Conservation (phyloP, 1,140 invertebrate genomes). For the Theocolax elegans region DNA sequence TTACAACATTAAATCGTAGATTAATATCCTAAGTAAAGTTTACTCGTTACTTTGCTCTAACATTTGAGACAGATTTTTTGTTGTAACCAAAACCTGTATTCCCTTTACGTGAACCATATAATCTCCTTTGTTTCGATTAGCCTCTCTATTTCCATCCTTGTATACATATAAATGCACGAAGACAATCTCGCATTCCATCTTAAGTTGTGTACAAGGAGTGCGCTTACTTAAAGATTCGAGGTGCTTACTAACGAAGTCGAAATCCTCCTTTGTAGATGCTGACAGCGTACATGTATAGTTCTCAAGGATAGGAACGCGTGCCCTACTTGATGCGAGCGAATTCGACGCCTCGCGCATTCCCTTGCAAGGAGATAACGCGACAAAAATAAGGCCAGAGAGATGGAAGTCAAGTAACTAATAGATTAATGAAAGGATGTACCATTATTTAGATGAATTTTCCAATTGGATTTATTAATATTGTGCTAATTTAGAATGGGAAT, state of each 20-base stretch:
- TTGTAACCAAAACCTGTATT: too few relatives aligned
- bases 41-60: too few relatives aligned
- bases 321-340: background rate
- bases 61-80: too few relatives aligned
- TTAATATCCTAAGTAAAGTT: too few relatives aligned
- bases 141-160: too few relatives aligned
- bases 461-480: too few relatives aligned
- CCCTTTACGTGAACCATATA: too few relatives aligned
- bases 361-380: background rate
- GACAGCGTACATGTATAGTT: background rate
- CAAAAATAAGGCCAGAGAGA: background rate
- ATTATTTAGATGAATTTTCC: too few relatives aligned
- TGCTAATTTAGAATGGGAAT: too few relatives aligned
- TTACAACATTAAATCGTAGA: too few relatives aligned
- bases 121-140: too few relatives aligned
- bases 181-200: background rate
- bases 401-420: slow-evolving; percentile 11
- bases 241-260: slow-evolving; percentile 31
- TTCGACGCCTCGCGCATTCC: background rate
- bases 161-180: too few relatives aligned
- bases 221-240: slow-evolving; percentile 27
- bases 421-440: background rate
- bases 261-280: background rate
- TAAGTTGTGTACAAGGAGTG: background rate
- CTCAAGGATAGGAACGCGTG: background rate